These are phyloP conservation scores for Saguinus imperator DNA, from an alignment of 2,113 vertebrate genomes.

Conservation along the genomic window DNA sequence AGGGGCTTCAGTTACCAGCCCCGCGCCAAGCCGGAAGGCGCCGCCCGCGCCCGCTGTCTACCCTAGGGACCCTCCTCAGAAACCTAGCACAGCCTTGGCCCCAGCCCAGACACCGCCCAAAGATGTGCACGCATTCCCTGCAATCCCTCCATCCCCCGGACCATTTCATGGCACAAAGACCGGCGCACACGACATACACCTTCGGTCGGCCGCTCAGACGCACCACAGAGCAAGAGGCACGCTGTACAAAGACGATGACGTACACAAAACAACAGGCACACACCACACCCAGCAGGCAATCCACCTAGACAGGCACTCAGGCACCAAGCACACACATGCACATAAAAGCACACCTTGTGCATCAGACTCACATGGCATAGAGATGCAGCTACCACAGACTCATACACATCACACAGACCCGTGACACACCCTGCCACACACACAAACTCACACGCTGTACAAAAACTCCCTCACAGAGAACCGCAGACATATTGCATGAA, in stretches of 20 bases:
- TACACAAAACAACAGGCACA: constrained; percentile 29
- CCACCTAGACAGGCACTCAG: neutral
- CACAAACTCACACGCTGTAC: neutral
- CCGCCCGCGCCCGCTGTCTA: neutral
- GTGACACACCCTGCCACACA: neutral
- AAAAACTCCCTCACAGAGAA: neutral
- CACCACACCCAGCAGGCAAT: constrained; percentile 4
- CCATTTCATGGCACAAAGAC: neutral
- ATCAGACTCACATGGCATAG: neutral
- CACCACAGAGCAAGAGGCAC: neutral
- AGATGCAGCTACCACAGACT: neutral
- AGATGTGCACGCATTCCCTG: fast-evolving
- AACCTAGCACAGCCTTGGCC: neutral
- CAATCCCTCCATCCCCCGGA: neutral
- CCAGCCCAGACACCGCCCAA: neutral
- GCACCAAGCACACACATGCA: neutral
- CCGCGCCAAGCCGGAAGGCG: constrained; percentile 53
- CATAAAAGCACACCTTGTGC: neutral
- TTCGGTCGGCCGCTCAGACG: neutral
- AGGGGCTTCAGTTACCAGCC: constrained; percentile 66
- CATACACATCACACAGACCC: neutral
- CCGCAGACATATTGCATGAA: neutral
- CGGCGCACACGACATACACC: neutral
- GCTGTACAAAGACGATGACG: neutral
- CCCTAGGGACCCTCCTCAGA: constrained; percentile 38